Evolutionary conservation across 2,888 invertebrate species (phyloP), one percentile per base, ranked within the genome.

Genomic region (Phragmatobia fuliginosa): DNA sequence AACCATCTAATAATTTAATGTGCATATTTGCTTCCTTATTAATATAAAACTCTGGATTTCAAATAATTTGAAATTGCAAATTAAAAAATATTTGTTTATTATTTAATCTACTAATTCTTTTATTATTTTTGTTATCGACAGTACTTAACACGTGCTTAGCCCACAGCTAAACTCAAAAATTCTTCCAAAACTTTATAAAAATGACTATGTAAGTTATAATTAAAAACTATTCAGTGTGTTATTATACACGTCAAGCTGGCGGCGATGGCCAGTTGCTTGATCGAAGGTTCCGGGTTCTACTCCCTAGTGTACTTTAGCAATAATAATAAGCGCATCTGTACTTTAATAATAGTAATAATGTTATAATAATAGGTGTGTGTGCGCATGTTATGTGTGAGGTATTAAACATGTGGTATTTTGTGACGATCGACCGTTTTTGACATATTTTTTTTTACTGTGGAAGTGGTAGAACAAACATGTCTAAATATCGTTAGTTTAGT

Each of bases 221-320:
- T 83, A 83, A 83, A 83, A 83, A 75, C 71, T 78, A 76, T 79
- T 66, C 75, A 68, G 62, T 64, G 16, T 77, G 56, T 77, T 75
- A 79, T 81, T 79, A 75, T 74, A 72, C 70, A 68, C 79, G 71
- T 79, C 76, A 77, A 68, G 78, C 84, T 78, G 59, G 70, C n/a
- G 83, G 84, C 81, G 31, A 62, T 76, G 41, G 70, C 65, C 83
- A 83, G 84, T 81, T 80, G 81, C 61, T 66, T 72, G 81, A 79
- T 77, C 64, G 38, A 56, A 77, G 60, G 71, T 75, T 72, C 75
- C 75, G 75, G 68, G 67, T 74, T 67, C 45, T 61, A 66, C 45
- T 62, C 66, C 66, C 77, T 36, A 62, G 68, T 71, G 67, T 65
- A 66, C 36, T 68, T 65, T 62, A 28, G 18, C 62, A 67, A 67